Evolutionary conservation across 2,888 invertebrate genomes (phyloP).

Genomic region (Hanleya hanleyi): DNA sequence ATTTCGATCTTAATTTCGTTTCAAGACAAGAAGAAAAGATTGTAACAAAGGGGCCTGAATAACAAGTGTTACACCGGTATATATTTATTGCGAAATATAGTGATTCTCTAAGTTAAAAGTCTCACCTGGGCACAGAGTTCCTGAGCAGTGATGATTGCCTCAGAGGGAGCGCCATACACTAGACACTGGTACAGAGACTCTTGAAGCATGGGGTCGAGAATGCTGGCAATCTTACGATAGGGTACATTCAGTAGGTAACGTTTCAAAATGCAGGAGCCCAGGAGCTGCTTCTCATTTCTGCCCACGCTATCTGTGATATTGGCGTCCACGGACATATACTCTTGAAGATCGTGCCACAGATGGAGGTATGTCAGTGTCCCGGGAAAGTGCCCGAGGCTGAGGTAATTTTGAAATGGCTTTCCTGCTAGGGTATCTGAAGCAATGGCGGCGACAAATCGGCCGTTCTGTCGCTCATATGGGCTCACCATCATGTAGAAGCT

Average conservation of each 20-base stretch:
- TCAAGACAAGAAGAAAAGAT: no score
- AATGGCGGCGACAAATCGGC: not conserved
- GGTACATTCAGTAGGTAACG: not conserved
- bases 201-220: not conserved
- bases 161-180: not conserved
- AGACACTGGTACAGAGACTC: not conserved
- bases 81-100: no score
- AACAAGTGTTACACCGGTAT: no score
- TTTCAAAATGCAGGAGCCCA: not conserved
- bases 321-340: constrained; percentile 48
- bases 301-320: constrained; percentile 35
- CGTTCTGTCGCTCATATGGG: not conserved
- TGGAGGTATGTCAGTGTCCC: constrained; percentile 33
- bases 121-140: not conserved
- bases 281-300: constrained; percentile 13
- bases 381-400: not conserved
- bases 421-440: not conserved
- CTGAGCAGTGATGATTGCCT: not conserved
- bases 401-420: not conserved
- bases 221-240: no score
- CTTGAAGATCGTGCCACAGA: constrained; percentile 51
- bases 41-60: no score
- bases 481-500: not conserved
- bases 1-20: no score
- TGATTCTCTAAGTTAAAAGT: no score